Evolutionary conservation across 2,113 vertebrate genomes (phyloP), one percentile per base, ranked within the genome.

Genomic region (Carettochelys insculpta): DNA sequence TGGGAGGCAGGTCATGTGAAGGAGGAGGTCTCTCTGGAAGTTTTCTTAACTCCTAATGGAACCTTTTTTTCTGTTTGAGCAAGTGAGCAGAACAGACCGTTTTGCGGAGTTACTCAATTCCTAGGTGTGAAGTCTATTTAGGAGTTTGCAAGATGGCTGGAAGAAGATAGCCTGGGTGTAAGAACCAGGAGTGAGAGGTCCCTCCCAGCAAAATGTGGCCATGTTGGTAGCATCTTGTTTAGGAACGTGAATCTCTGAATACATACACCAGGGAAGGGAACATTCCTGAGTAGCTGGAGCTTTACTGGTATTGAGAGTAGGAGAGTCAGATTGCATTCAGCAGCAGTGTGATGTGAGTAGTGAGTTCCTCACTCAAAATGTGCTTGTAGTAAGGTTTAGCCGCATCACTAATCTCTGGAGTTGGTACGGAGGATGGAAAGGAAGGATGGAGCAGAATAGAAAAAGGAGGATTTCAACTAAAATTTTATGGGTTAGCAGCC

Each of bases 171-270:
- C 78, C 51, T 95, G 80, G 83, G 82, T 78, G 94, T 81, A 89
- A 86, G 31, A 95, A 86, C 87, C 89, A 77, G 61, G 61, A 65
- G 22, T 38, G 34, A 38, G 34, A 17, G 61, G 8, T 65, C 34
- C n/a, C 61, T 65, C 86, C 83, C 91, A 43, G 89, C 92, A 85
- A 83, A 82, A n/a, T 56, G 34, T 9, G 29, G 47, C 34, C 2
- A 2, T 48, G 0, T 87, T 43, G 29, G 90, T 83, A 92, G 52
- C 17, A 77, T 45, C 54, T 88, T 90, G 90, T 71, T 95, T 43
- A 92, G 89, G 86, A 90, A 89, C 81, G 43, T 27, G 65, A 95
- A 50, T 90, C 86, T 50, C 91, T 56, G 93, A 91, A 94, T 89
- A 89, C 91, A 95, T 50, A 56, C 88, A 45, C 45, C 71, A 94